These are phyloP conservation scores for Prorops nasuta DNA, from an alignment of 1,140 invertebrate species.

Conservation along the genomic window DNA sequence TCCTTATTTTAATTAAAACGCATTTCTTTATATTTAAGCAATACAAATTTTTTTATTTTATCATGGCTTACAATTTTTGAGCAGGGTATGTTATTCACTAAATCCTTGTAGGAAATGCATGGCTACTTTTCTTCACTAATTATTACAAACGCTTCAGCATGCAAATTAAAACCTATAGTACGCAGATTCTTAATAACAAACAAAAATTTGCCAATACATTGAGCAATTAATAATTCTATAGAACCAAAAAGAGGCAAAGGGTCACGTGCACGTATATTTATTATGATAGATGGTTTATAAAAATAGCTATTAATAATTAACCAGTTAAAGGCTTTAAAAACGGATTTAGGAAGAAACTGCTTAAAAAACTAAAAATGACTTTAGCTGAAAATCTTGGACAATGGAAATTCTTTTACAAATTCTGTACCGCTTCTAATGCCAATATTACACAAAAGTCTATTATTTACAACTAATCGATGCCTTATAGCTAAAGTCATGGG, in stretches of 20 bases:
- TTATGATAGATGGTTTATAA: constrained; percentile 13
- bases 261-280: constrained; percentile 7
- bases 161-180: constrained; percentile 7
- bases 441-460: too few relatives aligned
- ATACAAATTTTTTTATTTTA: too few relatives aligned
- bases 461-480: constrained; percentile 12
- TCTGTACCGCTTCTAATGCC: too few relatives aligned
- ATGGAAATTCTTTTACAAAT: constrained; percentile 4
- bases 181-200: constrained; percentile 10
- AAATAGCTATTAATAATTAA: constrained; percentile 8
- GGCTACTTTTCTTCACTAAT: too few relatives aligned
- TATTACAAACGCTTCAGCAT: constrained; percentile 15
- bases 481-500: constrained; percentile 15
- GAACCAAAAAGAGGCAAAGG: constrained; percentile 8
- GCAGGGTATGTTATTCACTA: too few relatives aligned
- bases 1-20: too few relatives aligned
- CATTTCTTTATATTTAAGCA: too few relatives aligned
- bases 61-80: too few relatives aligned
- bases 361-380: too few relatives aligned
- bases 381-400: too few relatives aligned
- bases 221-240: constrained; percentile 14
- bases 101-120: too few relatives aligned
- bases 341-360: too few relatives aligned
- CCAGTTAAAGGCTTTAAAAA: neutral
- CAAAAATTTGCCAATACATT: constrained; percentile 1